Evolutionary conservation across 2,797 vertebrate genomes (phyloP), one percentile per base, ranked within the genome.

Genomic region (Chanos chanos): DNA sequence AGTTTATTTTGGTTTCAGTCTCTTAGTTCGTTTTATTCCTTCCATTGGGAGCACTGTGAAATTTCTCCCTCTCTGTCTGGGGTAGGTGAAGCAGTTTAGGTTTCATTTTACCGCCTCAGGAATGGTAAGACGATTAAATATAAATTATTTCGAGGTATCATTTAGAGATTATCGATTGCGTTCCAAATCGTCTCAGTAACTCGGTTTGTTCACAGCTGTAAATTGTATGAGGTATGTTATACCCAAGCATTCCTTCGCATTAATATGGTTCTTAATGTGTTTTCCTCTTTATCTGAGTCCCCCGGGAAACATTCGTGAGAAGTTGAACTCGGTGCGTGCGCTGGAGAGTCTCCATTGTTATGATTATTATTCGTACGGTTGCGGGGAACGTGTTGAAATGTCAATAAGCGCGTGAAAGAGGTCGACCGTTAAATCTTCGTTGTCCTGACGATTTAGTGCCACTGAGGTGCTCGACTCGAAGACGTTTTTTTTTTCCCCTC

Each of bases 321-420:
- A 6, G 43, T 33, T 4, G 31, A 39, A 55, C 50, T 30, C 61
- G 44, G 52, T 64, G 65, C 62, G 34, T 55, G 10, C 89, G 77
- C 82, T n/a, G n/a, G n/a, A n/a, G 87, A 82, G 86, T 87, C 88
- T 84, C 83, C 79, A 85, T 87, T 86, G 82, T 87, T 91, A 45
- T 83, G 88, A 83, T 87, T 86, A 83, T 90, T 91, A 85, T 90
- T 90, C 79, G 85, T 85, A 86, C 85, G 85, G 75, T 85, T 82
- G 60, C 83, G 80, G 85, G 75, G 81, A 84, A 83, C 87, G 80
- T 87, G 87, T 85, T 93, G 91, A 92, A 91, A 92, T 88, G 89
- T 84, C 83, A 87, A 91, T 84, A 86, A 84, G 85, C 86, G 90
- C 83, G 86, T 88, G 87, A 91, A 89, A 90, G 86, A 88, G 53